Conservation (phyloP, 2,888 invertebrate species). For the Amphipyra berbera region DNA sequence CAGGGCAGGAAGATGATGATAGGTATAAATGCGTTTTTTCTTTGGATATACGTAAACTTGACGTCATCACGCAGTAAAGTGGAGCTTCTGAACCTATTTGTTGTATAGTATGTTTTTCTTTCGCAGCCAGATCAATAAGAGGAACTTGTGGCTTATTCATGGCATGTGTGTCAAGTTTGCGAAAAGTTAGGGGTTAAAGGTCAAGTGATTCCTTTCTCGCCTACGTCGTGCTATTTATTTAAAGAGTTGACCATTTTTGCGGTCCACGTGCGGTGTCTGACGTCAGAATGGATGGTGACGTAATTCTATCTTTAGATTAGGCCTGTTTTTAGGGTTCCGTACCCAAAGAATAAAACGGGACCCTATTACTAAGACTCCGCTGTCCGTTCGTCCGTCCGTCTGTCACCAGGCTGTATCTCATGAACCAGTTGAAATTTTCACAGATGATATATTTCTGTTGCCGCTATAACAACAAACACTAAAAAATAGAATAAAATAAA, state of each 20-base stretch:
- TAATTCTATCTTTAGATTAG: conserved; percentile 7
- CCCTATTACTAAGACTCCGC: no score
- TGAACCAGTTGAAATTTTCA: no score
- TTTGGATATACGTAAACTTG: neutral
- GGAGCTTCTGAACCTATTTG: neutral
- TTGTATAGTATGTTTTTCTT: neutral
- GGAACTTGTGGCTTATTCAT: conserved; percentile 29
- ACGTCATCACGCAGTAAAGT: neutral
- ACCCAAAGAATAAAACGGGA: no score
- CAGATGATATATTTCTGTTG: no score
- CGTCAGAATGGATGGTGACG: conserved; percentile 4
- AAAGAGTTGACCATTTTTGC: conserved; percentile 30
- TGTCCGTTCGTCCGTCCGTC: no score
- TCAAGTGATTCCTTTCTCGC: conserved; percentile 32
- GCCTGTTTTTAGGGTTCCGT: neutral
- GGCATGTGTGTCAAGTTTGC: conserved; percentile 41
- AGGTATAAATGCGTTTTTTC: no score
- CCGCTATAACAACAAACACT: no score
- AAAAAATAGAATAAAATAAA: no score
- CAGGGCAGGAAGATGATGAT: no score
- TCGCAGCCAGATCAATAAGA: conserved; percentile 23
- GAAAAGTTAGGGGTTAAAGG: conserved; percentile 44
- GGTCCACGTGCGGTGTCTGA: conserved; percentile 10
- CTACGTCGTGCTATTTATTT: conserved; percentile 34
- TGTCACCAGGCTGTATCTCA: no score